These are phyloP conservation scores for Anas georgica DNA, from an alignment of 2,797 vertebrate species.

Conservation along the genomic window DNA sequence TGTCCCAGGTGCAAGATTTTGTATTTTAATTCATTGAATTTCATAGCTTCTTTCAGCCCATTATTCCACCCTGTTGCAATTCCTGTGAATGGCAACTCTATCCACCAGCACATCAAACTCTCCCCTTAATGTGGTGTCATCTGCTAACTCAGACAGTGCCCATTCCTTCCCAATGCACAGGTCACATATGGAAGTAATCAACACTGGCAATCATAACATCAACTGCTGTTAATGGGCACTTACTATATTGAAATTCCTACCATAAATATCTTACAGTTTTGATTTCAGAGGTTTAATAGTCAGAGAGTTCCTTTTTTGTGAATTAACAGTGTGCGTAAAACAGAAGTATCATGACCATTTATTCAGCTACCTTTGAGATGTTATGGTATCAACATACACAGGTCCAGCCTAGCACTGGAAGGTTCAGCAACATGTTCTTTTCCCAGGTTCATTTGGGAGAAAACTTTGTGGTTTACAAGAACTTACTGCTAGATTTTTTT, in stretches of 20 bases:
- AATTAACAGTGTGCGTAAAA: not conserved
- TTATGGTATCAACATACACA: not conserved
- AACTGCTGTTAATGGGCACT: not conserved
- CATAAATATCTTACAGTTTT: not conserved
- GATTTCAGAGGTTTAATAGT: not conserved
- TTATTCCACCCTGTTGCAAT: fast-evolving
- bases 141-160: not conserved
- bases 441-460: not conserved
- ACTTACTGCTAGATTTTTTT: not conserved
- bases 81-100: not conserved
- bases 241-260: not conserved
- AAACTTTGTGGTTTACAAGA: not conserved
- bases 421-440: not conserved
- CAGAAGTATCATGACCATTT: not conserved
- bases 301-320: not conserved
- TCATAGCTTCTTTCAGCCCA: not conserved
- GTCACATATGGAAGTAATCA: not conserved
- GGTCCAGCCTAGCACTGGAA: not conserved
- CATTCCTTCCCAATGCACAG: not conserved
- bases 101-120: not conserved
- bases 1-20: not conserved
- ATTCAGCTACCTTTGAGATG: not conserved
- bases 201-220: not conserved
- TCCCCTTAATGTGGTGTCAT: not conserved
- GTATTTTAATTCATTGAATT: not conserved